Percentiles rank a stretch among this genome's conserved stretches.
Evolutionary conservation across 2,888 invertebrate genomes (phyloP).

Genomic region (Taenaris catops): DNA sequence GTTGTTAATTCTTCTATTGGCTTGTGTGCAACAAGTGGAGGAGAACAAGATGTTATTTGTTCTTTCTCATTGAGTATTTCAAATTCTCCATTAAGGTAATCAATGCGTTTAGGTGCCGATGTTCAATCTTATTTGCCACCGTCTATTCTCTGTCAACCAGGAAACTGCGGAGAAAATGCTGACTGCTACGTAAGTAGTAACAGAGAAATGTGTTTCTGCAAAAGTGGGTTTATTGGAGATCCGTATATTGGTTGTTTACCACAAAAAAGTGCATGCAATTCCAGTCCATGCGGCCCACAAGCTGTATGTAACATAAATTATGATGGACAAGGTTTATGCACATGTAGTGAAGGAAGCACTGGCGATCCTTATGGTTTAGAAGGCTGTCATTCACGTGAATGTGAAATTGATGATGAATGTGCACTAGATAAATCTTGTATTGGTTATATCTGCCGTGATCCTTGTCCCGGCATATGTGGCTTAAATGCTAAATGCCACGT

Average conservation of each 20-base stretch:
- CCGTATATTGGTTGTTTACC: conserved; percentile 88
- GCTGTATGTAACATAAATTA: conserved; percentile 85
- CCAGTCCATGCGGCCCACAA: conserved; percentile 90
- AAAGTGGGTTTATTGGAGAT: conserved; percentile 87
- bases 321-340: conserved; percentile 85
- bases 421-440: conserved; percentile 86
- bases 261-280: conserved; percentile 86
- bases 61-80: too few species aligned
- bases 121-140: conserved; percentile 75
- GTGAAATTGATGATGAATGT: conserved; percentile 90
- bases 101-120: too few species aligned
- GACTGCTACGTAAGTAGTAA: conserved; percentile 92
- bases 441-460: conserved; percentile 88
- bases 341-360: conserved; percentile 86
- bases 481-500: conserved; percentile 86
- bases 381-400: conserved; percentile 90
- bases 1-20: too few species aligned
- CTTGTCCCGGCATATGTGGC: conserved; percentile 91
- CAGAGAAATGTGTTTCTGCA: conserved; percentile 91
- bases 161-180: conserved; percentile 90
- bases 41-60: too few species aligned
- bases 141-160: conserved; percentile 86
- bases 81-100: too few species aligned
- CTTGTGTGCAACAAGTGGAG: too few species aligned
- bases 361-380: conserved; percentile 86